A percentile compares a stretch with the other conserved stretches of the same genome.
Conservation (phyloP, 2,797 vertebrate genomes). For the Crenuchus spilurus region DNA sequence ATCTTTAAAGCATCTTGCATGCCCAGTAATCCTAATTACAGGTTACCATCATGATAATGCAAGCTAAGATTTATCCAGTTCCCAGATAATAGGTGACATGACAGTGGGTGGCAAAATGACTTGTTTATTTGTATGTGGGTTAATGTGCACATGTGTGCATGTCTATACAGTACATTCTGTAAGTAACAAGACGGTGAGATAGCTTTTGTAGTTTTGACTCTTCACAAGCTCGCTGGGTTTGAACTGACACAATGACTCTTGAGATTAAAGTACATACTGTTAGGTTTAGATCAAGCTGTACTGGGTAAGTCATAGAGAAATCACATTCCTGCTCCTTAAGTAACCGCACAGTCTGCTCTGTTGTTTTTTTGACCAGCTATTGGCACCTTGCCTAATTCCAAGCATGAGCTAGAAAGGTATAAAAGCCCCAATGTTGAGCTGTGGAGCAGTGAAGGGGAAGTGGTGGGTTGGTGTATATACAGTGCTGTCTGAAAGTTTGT, state of each 20-base stretch:
- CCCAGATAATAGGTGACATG: background rate
- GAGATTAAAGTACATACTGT: background rate
- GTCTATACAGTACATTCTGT: background rate
- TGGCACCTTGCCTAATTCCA: no score
- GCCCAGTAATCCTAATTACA: conserved; percentile 34
- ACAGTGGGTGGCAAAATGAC: background rate
- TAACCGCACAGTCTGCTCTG: no score
- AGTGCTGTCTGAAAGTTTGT: no score
- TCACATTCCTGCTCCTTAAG: no score
- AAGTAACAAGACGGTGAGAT: background rate
- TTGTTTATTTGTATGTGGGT: background rate
- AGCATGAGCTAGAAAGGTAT: no score
- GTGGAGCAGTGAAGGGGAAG: no score
- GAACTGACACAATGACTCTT: background rate
- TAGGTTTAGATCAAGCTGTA: background rate
- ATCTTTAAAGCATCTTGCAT: conserved; percentile 34
- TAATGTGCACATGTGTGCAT: background rate
- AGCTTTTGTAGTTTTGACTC: background rate
- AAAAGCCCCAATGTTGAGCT: no score
- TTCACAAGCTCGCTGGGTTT: background rate
- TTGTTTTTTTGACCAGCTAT: background rate
- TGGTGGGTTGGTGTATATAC: no score
- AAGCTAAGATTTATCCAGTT: conserved; percentile 10
- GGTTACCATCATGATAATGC: conserved; percentile 4
- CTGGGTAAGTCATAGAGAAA: background rate